Percentiles rank a stretch among this genome's conserved stretches.
phyloP scores from a whole-genome alignment of 2,888 invertebrate genomes.

The Hanleya hanleyi region DNA sequence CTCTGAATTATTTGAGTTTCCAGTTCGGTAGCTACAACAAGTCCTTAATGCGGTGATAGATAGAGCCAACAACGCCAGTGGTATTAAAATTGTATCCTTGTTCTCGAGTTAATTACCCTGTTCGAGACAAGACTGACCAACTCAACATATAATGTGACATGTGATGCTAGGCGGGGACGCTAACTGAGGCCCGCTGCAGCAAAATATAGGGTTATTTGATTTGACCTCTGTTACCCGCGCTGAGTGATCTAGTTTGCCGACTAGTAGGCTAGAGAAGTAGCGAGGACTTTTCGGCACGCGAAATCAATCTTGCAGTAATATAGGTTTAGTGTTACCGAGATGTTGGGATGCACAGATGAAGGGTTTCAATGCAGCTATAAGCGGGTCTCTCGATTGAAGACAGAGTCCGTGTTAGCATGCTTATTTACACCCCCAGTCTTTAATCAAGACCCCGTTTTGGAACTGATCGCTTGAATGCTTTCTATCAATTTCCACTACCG shows the following conservation, averaged over 20 bases:
- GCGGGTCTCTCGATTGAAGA: background rate
- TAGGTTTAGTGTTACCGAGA: background rate
- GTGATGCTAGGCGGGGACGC: no score
- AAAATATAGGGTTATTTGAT: background rate
- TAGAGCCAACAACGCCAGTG: no score
- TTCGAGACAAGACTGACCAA: no score
- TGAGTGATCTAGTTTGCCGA: background rate
- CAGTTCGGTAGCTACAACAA: no score
- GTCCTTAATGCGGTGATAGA: no score
- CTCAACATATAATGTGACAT: no score
- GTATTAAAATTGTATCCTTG: no score
- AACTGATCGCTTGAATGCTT: slow-evolving; percentile 5
- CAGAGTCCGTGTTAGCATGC: background rate
- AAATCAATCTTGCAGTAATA: background rate
- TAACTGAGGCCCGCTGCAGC: no score
- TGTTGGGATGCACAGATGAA: background rate
- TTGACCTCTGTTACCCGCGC: background rate
- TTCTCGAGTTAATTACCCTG: no score
- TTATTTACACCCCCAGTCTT: background rate
- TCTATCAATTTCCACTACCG: slow-evolving; percentile 4
- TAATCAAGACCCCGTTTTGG: slow-evolving; percentile 8
- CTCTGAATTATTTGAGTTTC: no score
- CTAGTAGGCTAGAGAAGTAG: background rate
- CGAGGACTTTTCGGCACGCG: background rate
- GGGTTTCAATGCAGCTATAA: background rate